Conservation (phyloP, 2,888 invertebrate genomes). For the Crocallis elinguaria region DNA sequence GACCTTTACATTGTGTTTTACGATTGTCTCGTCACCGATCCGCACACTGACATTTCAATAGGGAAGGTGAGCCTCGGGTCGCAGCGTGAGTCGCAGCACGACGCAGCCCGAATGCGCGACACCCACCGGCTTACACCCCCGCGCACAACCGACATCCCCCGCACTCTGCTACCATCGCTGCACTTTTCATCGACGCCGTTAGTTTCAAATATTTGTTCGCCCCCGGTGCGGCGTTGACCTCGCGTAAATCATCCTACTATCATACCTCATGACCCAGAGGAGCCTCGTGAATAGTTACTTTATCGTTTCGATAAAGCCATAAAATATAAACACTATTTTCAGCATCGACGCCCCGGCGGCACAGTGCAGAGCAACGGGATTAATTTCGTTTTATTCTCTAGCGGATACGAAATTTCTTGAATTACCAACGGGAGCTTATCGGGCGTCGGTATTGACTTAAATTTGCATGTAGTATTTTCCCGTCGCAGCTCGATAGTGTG, state of each 20-base stretch:
- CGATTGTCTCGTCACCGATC: constrained; percentile 82
- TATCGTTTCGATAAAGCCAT: constrained; percentile 55
- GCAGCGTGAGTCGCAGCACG: constrained; percentile 76
- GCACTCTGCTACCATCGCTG: constrained; percentile 42
- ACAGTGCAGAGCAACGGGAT: constrained; percentile 50
- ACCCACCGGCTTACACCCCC: constrained; percentile 46
- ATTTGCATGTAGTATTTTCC: constrained; percentile 81
- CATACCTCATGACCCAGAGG: constrained; percentile 48
- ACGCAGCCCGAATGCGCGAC: constrained; percentile 56
- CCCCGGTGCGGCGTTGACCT: constrained; percentile 36
- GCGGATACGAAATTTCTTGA: constrained; percentile 60
- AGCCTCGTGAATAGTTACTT: constrained; percentile 48
- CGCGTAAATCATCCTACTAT: constrained; percentile 54
- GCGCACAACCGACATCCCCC: constrained; percentile 24
- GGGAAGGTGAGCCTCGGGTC: constrained; percentile 79
- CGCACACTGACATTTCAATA: constrained; percentile 83
- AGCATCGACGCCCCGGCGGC: constrained; percentile 48
- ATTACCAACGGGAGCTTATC: constrained; percentile 74
- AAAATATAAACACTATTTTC: constrained; percentile 56
- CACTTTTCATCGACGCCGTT: constrained; percentile 55
- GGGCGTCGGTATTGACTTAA: constrained; percentile 71
- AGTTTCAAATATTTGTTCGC: constrained; percentile 48
- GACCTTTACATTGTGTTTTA: constrained; percentile 84
- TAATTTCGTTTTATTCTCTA: constrained; percentile 52
- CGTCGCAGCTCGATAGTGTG: constrained; percentile 74